Conservation (phyloP, 1,140 invertebrate genomes). For the Heliothis subflexa region DNA sequence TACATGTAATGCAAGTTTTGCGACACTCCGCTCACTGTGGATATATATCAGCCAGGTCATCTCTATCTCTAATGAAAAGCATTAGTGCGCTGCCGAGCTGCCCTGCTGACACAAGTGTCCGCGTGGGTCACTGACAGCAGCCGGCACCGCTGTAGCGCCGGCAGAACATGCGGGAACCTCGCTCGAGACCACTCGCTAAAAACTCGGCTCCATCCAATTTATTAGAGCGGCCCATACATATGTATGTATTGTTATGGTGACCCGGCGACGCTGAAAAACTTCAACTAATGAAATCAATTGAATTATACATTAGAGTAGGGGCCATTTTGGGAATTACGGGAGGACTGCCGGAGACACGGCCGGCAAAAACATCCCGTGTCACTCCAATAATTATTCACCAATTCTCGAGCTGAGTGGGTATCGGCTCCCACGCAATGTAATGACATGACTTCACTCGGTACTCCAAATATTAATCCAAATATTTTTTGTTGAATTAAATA, state of each 20-base stretch:
- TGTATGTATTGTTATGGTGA: constrained; percentile 60
- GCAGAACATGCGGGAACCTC: background rate
- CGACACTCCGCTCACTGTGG: too few species aligned
- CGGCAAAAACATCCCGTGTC: constrained; percentile 52
- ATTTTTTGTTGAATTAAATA: too few species aligned
- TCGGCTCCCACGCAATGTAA: too few species aligned
- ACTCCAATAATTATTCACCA: background rate
- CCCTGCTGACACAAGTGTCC: too few species aligned
- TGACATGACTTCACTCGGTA: too few species aligned
- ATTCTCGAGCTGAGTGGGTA: background rate
- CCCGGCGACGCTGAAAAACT: constrained; percentile 72
- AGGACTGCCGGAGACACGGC: constrained; percentile 34
- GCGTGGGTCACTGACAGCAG: too few species aligned
- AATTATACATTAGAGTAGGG: constrained; percentile 73
- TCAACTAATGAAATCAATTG: constrained; percentile 74
- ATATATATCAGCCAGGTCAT: too few species aligned
- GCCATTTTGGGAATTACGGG: constrained; percentile 67
- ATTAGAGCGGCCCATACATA: constrained; percentile 71
- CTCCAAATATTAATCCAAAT: too few species aligned
- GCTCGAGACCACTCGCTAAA: constrained; percentile 50
- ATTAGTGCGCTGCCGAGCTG: too few species aligned
- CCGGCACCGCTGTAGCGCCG: background rate
- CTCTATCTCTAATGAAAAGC: too few species aligned
- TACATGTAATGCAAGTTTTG: too few species aligned
- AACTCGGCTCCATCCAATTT: constrained; percentile 68